Conservation (phyloP, 2,888 invertebrate genomes). For the Leucozona laternaria region DNA sequence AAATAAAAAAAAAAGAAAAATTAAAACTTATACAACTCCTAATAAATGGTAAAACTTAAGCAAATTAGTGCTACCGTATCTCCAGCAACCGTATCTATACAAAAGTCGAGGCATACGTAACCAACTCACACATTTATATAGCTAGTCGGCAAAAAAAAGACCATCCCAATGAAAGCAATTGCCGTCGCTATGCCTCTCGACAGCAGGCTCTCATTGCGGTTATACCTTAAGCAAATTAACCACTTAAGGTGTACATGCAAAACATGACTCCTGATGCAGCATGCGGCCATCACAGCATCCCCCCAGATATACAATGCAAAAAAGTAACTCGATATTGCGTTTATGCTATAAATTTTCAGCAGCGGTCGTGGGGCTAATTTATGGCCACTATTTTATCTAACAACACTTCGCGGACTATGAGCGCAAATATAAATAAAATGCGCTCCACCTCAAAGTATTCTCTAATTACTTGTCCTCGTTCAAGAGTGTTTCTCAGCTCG, state of each 20-base stretch:
- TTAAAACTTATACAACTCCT: constrained; percentile 42
- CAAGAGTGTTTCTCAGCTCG: constrained; percentile 36
- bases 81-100: constrained; percentile 27
- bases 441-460: constrained; percentile 69
- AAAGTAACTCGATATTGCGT: constrained; percentile 54
- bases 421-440: constrained; percentile 74
- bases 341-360: constrained; percentile 67
- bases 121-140: not conserved
- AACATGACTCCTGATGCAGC: constrained; percentile 69
- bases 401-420: constrained; percentile 70
- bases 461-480: constrained; percentile 73
- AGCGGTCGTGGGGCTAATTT: constrained; percentile 56
- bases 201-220: constrained; percentile 41
- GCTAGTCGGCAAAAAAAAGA: not conserved
- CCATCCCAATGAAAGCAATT: not conserved
- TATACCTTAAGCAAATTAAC: constrained; percentile 71
- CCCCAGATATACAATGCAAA: constrained; percentile 24
- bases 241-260: constrained; percentile 73
- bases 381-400: constrained; percentile 74
- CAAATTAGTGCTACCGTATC: constrained; percentile 73
- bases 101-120: not conserved
- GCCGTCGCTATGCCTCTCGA: not conserved
- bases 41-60: constrained; percentile 70
- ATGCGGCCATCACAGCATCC: constrained; percentile 28
- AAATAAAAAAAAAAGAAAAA: constrained; percentile 1